Conservation (phyloP, 53 echinoderm and acorn worm genomes). For the Temnopleurus reevesii region DNA sequence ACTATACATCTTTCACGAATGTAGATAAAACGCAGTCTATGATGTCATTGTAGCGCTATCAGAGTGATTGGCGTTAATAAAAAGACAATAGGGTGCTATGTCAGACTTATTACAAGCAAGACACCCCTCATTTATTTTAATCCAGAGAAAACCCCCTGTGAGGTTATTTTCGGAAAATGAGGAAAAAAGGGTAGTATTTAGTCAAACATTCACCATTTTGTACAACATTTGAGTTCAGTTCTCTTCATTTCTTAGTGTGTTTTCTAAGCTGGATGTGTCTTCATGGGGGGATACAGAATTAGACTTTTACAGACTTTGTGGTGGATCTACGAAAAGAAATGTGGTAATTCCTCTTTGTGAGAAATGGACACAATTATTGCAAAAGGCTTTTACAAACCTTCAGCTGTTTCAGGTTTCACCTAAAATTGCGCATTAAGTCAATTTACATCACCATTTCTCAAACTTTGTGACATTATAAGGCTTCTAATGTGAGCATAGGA, state of each 20-base stretch:
- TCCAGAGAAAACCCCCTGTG: neutral
- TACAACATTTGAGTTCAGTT: neutral
- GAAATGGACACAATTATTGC: no score
- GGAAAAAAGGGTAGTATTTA: no score
- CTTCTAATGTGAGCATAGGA: no score
- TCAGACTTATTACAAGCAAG: neutral
- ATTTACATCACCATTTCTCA: no score
- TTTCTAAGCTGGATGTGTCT: neutral
- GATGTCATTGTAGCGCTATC: neutral
- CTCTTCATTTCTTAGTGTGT: neutral
- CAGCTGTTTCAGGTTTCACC: no score
- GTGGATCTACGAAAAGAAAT: no score
- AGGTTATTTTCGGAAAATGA: neutral
- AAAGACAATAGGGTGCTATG: neutral
- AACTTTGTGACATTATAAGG: no score
- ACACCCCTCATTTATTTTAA: neutral
- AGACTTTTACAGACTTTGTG: no score
- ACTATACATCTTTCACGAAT: neutral
- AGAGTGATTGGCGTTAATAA: neutral
- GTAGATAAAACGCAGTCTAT: neutral
- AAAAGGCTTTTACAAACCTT: no score
- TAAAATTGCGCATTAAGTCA: no score
- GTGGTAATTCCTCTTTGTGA: no score
- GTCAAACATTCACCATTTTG: no score
- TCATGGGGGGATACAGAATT: neutral